Evolutionary conservation across 2,888 invertebrate species (phyloP), one percentile per base, ranked within the genome.

Genomic region (Cyclophora punctaria): DNA sequence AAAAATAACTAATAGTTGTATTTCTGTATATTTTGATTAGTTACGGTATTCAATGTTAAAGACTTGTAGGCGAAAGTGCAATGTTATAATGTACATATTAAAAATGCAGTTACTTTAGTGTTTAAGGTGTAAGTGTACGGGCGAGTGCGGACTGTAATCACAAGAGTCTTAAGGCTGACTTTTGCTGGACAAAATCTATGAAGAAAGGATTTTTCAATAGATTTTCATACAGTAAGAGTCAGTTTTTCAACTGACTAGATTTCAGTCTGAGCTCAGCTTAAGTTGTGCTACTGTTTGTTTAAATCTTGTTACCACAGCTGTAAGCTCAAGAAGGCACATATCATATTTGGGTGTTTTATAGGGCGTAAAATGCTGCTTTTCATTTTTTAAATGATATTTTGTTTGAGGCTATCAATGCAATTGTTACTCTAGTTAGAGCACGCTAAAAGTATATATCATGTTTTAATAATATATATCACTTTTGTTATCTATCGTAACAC

Each of bases 281-380:
- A 20, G 20, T 20, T 20, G 20, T 20, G 20, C 20, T 20, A 20
- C 20, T 20, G 20, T 20, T 20, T 20, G 20, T 20, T 20, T 20
- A 70, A 76, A 60, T 74, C 67, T 55, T 73, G 80, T 84, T 83
- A 85, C 82, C 82, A 72, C 71, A 71, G 76, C 78, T 79, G 55
- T 66, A 78, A 73, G 86, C 87, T 87, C 85, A 86, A 85, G 73
- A 75, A 75, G 64, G 73, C 69, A 84, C 85, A 86, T 87, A 85
- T 84, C 83, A 76, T 75, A 63, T 59, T 55, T 64, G 68, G 66
- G 67, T 61, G 59, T 20, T 20, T 20, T 20, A 20, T 20, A 20
- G 20, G 20, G 20, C 20, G 20, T 20, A 20, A 20, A 20, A 20
- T 20, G 20, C 20, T 20, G 20, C 20, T 20, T 20, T 20, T 20